phyloP scores from a whole-genome alignment of 2,888 invertebrate species.

The Kuschelorhynchus macadamiae region DNA sequence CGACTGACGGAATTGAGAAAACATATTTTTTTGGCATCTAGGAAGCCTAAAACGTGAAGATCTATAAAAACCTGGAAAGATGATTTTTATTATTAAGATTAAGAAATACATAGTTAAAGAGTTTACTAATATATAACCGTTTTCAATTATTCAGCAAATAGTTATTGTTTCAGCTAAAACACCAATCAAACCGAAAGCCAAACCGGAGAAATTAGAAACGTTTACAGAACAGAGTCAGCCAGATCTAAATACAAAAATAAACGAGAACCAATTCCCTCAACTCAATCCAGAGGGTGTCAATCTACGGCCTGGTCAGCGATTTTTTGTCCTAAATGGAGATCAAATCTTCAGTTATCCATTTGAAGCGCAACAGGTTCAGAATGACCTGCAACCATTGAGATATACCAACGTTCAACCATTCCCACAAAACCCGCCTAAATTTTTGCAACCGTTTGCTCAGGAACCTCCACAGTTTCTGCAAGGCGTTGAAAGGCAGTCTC shows the following conservation, averaged over 20 bases:
- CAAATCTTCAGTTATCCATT: conserved; percentile 66
- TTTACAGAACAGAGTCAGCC: conserved; percentile 59
- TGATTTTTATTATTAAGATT: too few relatives aligned
- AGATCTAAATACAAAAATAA: conserved; percentile 50
- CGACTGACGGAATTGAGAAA: too few relatives aligned
- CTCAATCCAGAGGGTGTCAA: conserved; percentile 48
- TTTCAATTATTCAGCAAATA: too few relatives aligned
- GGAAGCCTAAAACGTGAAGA: too few relatives aligned
- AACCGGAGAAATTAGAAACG: conserved; percentile 65
- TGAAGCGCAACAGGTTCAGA: conserved; percentile 28
- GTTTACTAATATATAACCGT: too few relatives aligned
- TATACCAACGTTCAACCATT: conserved; percentile 34
- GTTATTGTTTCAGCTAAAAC: conserved; percentile 21
- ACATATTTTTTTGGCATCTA: too few relatives aligned
- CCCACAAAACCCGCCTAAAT: conserved; percentile 34
- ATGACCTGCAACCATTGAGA: conserved; percentile 10
- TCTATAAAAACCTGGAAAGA: too few relatives aligned
- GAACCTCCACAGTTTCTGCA: conserved; percentile 26
- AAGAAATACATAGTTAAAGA: too few relatives aligned
- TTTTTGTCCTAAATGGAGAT: conserved; percentile 73
- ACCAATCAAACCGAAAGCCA: conserved; percentile 50
- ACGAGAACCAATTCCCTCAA: conserved; percentile 52
- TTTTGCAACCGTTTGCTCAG: conserved; percentile 28
- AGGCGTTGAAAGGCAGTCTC: not conserved
- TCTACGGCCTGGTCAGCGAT: conserved; percentile 70